Percentiles rank a stretch among this genome's conserved stretches.
phyloP scores from a whole-genome alignment of 2,113 vertebrate species.

The Turnix velox region DNA sequence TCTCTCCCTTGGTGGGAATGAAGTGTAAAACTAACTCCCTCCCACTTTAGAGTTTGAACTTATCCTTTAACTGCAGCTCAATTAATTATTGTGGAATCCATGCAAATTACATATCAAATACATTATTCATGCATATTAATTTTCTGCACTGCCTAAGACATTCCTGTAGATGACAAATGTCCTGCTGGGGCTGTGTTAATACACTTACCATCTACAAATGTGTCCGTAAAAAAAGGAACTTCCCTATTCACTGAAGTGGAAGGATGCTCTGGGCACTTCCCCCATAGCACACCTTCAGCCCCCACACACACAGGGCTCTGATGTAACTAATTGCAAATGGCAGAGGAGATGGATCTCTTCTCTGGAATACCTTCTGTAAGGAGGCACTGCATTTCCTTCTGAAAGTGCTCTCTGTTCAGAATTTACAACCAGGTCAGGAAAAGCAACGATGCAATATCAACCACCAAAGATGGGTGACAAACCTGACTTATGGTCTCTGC shows the following conservation, averaged over 20 bases:
- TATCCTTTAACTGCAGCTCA: not conserved
- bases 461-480: not conserved
- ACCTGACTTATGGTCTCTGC: not conserved
- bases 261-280: not conserved
- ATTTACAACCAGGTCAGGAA: not conserved
- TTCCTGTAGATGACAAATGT: not conserved
- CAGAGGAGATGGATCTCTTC: not conserved
- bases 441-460: not conserved
- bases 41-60: not conserved
- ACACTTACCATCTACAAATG: slow-evolving; percentile 5
- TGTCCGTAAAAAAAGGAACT: not conserved
- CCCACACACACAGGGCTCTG: not conserved
- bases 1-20: not conserved
- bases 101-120: not conserved
- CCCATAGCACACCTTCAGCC: not conserved
- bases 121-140: not conserved
- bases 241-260: not conserved
- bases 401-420: not conserved
- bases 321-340: not conserved
- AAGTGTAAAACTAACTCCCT: not conserved
- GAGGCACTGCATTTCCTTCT: not conserved
- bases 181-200: not conserved
- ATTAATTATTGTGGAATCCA: not conserved
- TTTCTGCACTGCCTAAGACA: not conserved
- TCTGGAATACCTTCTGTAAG: not conserved